Evolutionary conservation across 2,113 vertebrate genomes (phyloP).

Genomic region (Thamnophis sirtalis): DNA sequence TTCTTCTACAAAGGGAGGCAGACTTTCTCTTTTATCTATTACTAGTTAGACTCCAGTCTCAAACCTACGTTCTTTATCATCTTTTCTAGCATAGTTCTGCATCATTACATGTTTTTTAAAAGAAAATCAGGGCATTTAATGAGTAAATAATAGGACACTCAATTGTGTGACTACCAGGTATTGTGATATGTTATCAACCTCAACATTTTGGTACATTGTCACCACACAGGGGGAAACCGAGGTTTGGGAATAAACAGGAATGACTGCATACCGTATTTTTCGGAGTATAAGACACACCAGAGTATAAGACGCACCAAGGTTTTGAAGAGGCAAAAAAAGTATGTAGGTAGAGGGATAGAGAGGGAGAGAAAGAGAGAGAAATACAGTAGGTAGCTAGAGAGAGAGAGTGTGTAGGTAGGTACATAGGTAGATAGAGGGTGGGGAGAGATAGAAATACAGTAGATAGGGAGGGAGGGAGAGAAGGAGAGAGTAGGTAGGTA

Average conservation of each 20-base stretch:
- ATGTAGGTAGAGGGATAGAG: too few relatives aligned
- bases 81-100: slow-evolving; percentile 16
- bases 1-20: slow-evolving; percentile 4
- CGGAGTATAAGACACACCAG: too few relatives aligned
- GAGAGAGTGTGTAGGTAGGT: too few relatives aligned
- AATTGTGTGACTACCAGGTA: background rate
- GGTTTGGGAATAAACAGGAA: background rate
- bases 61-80: background rate
- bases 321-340: too few relatives aligned
- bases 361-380: too few relatives aligned
- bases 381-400: too few relatives aligned
- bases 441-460: too few relatives aligned
- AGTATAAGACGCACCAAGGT: too few relatives aligned
- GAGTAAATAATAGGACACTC: background rate
- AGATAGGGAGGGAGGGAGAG: too few relatives aligned
- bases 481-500: too few relatives aligned
- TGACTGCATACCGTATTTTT: background rate
- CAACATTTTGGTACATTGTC: slow-evolving; percentile 35
- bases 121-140: background rate
- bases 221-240: background rate
- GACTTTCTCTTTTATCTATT: slow-evolving; percentile 9
- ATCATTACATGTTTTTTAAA: background rate
- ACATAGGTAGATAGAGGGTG: too few relatives aligned
- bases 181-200: background rate
- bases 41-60: background rate